Percentiles rank a stretch among this genome's conserved stretches.
Conservation (phyloP, 2,113 vertebrate genomes). For the Tapirus terrestris region DNA sequence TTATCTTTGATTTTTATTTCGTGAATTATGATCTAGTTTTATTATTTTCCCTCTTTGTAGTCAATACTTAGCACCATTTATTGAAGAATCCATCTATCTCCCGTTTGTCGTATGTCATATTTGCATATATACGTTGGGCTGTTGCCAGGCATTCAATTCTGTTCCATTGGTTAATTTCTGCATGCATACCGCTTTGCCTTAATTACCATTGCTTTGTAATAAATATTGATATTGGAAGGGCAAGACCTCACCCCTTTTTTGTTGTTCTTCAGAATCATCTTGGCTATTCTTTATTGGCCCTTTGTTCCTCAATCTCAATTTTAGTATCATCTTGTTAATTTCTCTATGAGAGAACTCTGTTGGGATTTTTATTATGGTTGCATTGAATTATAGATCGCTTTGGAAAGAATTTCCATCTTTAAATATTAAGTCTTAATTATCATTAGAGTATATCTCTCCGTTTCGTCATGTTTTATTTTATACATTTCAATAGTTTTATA, state of each 20-base stretch:
- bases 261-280: not conserved
- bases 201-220: not conserved
- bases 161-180: not conserved
- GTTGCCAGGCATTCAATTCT: not conserved
- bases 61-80: not conserved
- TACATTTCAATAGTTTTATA: not conserved
- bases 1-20: conserved; percentile 30
- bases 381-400: not conserved
- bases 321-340: not conserved
- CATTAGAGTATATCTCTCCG: not conserved
- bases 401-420: not conserved
- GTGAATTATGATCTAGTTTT: not conserved
- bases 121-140: not conserved
- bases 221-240: not conserved
- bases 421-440: conserved; percentile 13
- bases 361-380: not conserved
- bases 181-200: not conserved
- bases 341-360: not conserved
- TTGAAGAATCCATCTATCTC: not conserved
- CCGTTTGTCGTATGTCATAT: not conserved
- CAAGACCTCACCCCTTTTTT: not conserved
- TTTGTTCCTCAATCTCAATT: not conserved
- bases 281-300: not conserved
- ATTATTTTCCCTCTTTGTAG: not conserved
- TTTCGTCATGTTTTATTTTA: not conserved